Evolutionary conservation across 2,797 vertebrate species (phyloP), one percentile per base, ranked within the genome.

Genomic region (Apodemus agrarius): DNA sequence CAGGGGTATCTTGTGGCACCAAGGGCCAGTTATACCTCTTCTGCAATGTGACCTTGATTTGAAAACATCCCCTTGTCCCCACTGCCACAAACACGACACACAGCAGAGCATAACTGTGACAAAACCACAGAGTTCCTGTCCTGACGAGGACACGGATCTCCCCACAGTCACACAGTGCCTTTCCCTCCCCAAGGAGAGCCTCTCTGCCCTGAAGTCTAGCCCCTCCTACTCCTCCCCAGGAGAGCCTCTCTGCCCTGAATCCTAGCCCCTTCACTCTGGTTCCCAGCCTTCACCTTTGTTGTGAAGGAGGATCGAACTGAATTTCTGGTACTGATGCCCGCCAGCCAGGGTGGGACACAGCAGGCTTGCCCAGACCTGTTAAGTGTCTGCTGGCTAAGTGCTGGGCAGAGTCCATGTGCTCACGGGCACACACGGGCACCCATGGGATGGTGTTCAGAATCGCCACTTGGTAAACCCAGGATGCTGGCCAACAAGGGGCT

Each of bases 181-280:
- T n/a, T n/a, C n/a, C n/a, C n/a, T n/a, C n/a, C n/a, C n/a, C n/a
- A n/a, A n/a, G n/a, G n/a, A n/a, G n/a, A n/a, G n/a, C n/a, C n/a
- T n/a, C n/a, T n/a, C n/a, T n/a, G n/a, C n/a, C n/a, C n/a, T n/a
- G n/a, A n/a, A n/a, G n/a, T n/a, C n/a, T n/a, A n/a, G n/a, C n/a
- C n/a, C n/a, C n/a, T n/a, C n/a, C n/a, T n/a, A n/a, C n/a, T n/a
- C n/a, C n/a, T n/a, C n/a, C n/a, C n/a, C n/a, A n/a, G n/a, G n/a
- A n/a, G n/a, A n/a, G n/a, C n/a, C n/a, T n/a, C n/a, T 82, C 1
- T 13, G 69, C 19, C 4, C 24, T 40, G 13, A 46, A 3, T 52
- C 46, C 79, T 17, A 0, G 1, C 0, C 4, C 21, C 46, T 31
- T 31, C 61, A 1, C 0, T 9, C n/a, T 4, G 21, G 6, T 2